Evolutionary conservation across 1,140 invertebrate species (phyloP).

Genomic region (Episyrphus balteatus): DNA sequence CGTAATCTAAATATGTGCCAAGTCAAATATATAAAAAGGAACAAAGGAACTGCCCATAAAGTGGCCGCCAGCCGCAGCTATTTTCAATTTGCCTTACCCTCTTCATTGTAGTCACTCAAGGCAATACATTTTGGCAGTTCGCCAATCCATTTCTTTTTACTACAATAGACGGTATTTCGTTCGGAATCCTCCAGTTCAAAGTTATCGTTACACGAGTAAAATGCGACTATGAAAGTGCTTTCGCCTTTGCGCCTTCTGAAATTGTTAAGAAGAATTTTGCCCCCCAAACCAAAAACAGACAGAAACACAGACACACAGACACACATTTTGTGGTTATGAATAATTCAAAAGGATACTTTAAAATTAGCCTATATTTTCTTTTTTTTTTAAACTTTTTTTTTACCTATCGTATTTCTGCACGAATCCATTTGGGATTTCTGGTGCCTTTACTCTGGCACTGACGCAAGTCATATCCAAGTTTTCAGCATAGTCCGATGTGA

Average conservation of each 20-base stretch:
- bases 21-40: too few relatives aligned
- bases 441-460: conserved; percentile 20
- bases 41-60: neutral
- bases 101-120: conserved; percentile 23
- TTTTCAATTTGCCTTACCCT: conserved; percentile 5
- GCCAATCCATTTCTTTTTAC: conserved; percentile 43
- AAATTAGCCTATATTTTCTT: neutral
- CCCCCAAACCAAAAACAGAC: conserved; percentile 1
- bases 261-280: too few relatives aligned
- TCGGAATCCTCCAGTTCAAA: conserved; percentile 39
- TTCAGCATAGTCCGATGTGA: conserved; percentile 10
- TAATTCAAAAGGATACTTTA: neutral
- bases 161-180: conserved; percentile 45
- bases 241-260: conserved; percentile 14
- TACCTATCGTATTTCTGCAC: conserved; percentile 20
- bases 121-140: conserved; percentile 40
- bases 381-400: too few relatives aligned
- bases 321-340: neutral
- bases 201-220: conserved; percentile 43
- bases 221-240: conserved; percentile 46
- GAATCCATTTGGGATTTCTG: conserved; percentile 22
- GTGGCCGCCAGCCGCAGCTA: neutral
- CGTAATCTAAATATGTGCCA: neutral
- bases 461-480: conserved; percentile 27
- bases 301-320: neutral